phyloP scores from a whole-genome alignment of 2,113 vertebrate species.

The Ovis aries region ARS-UI_Ramb_v3.0 NC_056069.1:24459001-24459500 shows the following conservation, averaged over 20 bases:
- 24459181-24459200: too few relatives aligned
- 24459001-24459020: neutral
- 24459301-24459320: neutral
- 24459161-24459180: too few relatives aligned
- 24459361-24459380: neutral
- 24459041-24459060: too few relatives aligned
- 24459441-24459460: neutral
- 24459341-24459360: neutral
- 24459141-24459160: too few relatives aligned
- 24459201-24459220: neutral
- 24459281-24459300: neutral
- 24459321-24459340: neutral
- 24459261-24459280: neutral
- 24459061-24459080: too few relatives aligned
- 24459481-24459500: neutral
- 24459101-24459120: too few relatives aligned
- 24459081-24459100: too few relatives aligned
- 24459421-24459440: neutral
- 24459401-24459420: neutral
- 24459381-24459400: neutral
- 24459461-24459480: neutral
- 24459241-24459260: neutral
- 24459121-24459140: too few relatives aligned
- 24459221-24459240: neutral
- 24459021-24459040: too few relatives aligned